Percentiles rank a stretch among this genome's conserved stretches.
These are phyloP conservation scores for Nettapus auritus DNA, from an alignment of 2,113 vertebrate genomes.

Conservation along the genomic window DNA sequence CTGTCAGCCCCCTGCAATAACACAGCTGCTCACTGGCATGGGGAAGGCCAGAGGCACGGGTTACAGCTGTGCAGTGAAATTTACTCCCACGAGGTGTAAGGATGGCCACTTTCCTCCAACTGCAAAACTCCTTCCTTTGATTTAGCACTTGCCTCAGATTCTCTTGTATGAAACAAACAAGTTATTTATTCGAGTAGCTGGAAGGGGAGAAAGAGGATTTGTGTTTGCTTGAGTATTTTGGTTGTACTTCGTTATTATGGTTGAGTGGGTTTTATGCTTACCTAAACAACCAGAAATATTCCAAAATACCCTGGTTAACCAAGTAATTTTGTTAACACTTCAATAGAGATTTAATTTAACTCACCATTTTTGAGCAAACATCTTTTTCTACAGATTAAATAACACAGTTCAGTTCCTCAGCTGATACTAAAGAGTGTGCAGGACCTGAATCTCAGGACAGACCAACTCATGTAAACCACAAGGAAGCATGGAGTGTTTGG, in stretches of 20 bases:
- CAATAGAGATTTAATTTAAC: not conserved
- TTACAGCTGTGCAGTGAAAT: rapidly evolving
- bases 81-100: rapidly evolving
- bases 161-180: not conserved
- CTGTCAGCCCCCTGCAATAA: not conserved
- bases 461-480: no score
- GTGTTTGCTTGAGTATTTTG: conserved; percentile 1
- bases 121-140: not conserved
- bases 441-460: not conserved
- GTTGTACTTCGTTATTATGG: not conserved
- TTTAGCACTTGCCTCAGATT: not conserved
- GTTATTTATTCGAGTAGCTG: not conserved
- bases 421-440: not conserved
- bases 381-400: not conserved
- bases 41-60: not conserved
- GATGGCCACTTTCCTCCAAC: not conserved
- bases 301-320: conserved; percentile 12
- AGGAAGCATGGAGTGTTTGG: not conserved
- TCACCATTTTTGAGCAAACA: not conserved
- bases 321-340: not conserved
- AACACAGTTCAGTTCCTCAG: not conserved
- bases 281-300: conserved; percentile 16
- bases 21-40: rapidly evolving
- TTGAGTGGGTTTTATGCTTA: conserved; percentile 1
- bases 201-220: not conserved